phyloP scores from a whole-genome alignment of 2,113 vertebrate species.

The Ondatra zibethicus region DNA sequence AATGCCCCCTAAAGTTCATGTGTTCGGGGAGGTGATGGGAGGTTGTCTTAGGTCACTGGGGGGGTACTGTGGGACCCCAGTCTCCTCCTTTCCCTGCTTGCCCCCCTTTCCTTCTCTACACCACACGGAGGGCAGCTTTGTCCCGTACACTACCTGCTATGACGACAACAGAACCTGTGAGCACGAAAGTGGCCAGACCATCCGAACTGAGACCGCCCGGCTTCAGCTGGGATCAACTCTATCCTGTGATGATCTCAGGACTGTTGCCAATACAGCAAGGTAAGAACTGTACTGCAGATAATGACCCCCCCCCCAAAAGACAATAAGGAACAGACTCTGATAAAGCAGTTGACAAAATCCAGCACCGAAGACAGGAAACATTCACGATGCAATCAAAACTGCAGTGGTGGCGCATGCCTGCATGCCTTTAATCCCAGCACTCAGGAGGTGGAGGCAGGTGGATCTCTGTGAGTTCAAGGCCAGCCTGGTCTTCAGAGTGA shows the following conservation, averaged over 20 bases:
- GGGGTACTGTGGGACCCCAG: not conserved
- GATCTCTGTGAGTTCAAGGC: too few species aligned
- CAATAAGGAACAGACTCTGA: not conserved
- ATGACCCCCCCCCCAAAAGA: not conserved
- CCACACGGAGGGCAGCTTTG: not conserved
- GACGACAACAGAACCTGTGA: not conserved
- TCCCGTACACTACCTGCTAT: not conserved
- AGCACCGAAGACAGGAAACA: not conserved
- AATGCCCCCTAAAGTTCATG: not conserved
- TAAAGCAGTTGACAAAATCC: not conserved
- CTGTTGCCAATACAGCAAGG: not conserved
- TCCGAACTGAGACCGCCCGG: not conserved
- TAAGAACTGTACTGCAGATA: not conserved
- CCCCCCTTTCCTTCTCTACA: not conserved
- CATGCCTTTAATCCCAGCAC: too few species aligned
- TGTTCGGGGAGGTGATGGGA: not conserved
- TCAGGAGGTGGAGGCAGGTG: too few species aligned
- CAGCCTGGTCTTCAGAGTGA: too few species aligned
- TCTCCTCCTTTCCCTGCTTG: not conserved
- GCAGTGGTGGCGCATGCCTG: not conserved
- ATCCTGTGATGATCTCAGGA: not conserved
- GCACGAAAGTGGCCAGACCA: not conserved
- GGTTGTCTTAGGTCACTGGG: not conserved
- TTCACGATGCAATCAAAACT: not conserved
- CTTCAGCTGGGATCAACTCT: not conserved